phyloP scores from a whole-genome alignment of 2,797 vertebrate genomes.

The Odontamblyopus lacepedii region DNA sequence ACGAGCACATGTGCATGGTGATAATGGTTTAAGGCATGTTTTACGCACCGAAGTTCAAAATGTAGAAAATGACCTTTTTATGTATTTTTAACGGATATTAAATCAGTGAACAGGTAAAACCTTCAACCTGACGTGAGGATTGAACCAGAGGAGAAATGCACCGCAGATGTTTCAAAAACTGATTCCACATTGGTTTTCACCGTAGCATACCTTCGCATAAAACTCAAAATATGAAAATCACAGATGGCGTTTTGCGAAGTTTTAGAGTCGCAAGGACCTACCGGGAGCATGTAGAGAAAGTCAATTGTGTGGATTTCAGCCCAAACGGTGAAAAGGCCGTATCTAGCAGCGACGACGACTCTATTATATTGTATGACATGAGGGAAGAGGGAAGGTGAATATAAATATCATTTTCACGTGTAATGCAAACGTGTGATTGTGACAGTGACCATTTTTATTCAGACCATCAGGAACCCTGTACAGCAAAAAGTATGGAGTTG shows the following conservation, averaged over 20 bases:
- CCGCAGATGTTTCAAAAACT: not conserved
- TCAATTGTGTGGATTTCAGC: slow-evolving; percentile 92
- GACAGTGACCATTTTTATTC: slow-evolving; percentile 9
- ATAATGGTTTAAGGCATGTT: not conserved
- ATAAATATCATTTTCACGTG: not conserved
- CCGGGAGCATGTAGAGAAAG: slow-evolving; percentile 84
- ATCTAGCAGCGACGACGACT: slow-evolving; percentile 92
- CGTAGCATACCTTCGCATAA: not conserved
- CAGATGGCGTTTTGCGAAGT: slow-evolving; percentile 87
- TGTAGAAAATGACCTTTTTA: not conserved
- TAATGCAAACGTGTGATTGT: not conserved
- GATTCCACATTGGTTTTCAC: not conserved
- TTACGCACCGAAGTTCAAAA: not conserved
- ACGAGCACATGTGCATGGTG: not conserved
- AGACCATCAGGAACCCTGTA: slow-evolving; percentile 87
- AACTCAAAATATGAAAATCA: slow-evolving; percentile 83
- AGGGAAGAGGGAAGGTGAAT: slow-evolving; percentile 91
- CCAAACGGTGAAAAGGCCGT: slow-evolving; percentile 89
- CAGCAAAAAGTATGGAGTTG: slow-evolving; percentile 95
- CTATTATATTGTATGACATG: slow-evolving; percentile 91
- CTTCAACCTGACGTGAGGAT: not conserved
- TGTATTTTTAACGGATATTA: not conserved
- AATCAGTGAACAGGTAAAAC: not conserved
- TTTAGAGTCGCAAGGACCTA: slow-evolving; percentile 92
- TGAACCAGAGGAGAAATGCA: not conserved